These are phyloP conservation scores for Oreohelix idahoensis DNA, from an alignment of 1,140 invertebrate genomes.

Conservation along the genomic window DNA sequence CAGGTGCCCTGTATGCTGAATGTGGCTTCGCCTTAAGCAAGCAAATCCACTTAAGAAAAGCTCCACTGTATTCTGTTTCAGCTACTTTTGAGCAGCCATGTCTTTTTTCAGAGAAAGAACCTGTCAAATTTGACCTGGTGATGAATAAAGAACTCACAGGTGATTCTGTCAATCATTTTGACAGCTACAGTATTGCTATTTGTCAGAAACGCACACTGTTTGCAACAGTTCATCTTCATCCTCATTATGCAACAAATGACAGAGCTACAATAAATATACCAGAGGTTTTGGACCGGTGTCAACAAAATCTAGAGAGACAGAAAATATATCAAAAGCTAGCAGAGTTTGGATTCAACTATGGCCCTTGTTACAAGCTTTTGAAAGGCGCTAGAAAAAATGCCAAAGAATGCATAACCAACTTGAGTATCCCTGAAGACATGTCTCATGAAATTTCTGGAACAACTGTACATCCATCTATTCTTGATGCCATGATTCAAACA, in stretches of 20 bases:
- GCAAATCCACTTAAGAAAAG: neutral
- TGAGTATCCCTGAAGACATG: conserved; percentile 43
- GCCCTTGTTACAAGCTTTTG: conserved; percentile 46
- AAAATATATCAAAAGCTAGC: conserved; percentile 48
- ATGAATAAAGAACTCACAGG: neutral
- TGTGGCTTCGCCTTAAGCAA: conserved; percentile 38
- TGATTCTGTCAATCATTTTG: neutral
- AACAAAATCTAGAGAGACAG: conserved; percentile 34
- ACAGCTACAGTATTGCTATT: conserved; percentile 3
- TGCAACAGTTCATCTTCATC: conserved; percentile 3
- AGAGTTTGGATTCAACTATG: conserved; percentile 52
- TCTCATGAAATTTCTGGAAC: conserved; percentile 45
- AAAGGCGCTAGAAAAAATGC: conserved; percentile 35
- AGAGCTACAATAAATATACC: conserved; percentile 19
- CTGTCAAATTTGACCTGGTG: conserved; percentile 1
- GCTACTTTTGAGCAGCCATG: conserved; percentile 38
- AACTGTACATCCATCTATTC: conserved; percentile 52
- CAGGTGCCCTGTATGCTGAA: conserved; percentile 47
- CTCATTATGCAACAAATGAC: no score
- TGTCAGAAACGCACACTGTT: neutral
- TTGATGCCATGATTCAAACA: conserved; percentile 56
- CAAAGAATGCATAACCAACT: conserved; percentile 49
- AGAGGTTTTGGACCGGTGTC: conserved; percentile 47
- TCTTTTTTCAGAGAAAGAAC: neutral
- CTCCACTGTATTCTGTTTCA: conserved; percentile 17